Evolutionary conservation across 2,113 vertebrate genomes (phyloP), one percentile per base, ranked within the genome.

Genomic region (Polypterus senegalus): DNA sequence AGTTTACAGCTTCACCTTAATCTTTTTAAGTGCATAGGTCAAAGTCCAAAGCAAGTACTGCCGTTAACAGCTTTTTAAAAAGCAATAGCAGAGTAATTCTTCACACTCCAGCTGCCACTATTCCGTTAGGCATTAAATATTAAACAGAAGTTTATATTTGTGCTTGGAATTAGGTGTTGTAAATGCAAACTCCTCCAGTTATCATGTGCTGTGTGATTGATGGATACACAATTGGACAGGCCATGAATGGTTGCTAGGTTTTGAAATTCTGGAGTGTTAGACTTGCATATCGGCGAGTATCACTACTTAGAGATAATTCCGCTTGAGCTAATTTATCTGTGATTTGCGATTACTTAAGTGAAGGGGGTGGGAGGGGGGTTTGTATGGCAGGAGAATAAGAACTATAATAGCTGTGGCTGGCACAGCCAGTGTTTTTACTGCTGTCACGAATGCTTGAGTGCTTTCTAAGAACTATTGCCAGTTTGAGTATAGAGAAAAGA

Each of bases 121-220:
- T 46, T 46, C 11, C 5, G 48, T 46, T 57, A 66, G 51, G 54
- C 59, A 61, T 61, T 60, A 61, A 66, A 57, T 51, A 49, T 58
- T 53, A 52, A 66, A 57, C 46, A 58, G 56, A 44, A 58, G n/a
- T 61, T 60, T 49, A 61, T 66, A 60, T 66, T 66, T 62, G 65
- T 48, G 49, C 55, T 54, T 62, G 49, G 49, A 54, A 51, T 61
- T 48, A 49, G 27, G 49, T 47, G 47, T 7, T 59, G 5, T 27
- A 59, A 56, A 59, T 52, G 10, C 65, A 59, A 48, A 58, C 48
- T 48, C 44, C 48, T 61, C 10, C 60, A n/a, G 49, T 66, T 66
- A 66, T 62, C 65, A 57, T n/a, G 48, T 45, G 9, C 60, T 3
- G 4, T n/a, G 10, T 62, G 65, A 62, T 66, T 51, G 53, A 66